Evolutionary conservation across 1,140 invertebrate genomes (phyloP).

Genomic region (Acyrthosiphon pisum): DNA sequence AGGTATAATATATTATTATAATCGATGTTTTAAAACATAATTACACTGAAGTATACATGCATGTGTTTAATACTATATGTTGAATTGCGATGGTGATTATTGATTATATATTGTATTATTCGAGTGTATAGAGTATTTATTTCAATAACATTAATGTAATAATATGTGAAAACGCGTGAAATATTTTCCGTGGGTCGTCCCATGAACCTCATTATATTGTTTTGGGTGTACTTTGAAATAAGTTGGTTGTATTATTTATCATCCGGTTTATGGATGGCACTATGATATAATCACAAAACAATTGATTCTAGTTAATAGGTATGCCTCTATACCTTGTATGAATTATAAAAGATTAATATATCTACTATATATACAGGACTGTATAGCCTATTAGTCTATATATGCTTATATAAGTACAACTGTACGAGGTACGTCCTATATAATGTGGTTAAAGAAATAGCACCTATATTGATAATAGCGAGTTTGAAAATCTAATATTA

Average conservation of each 20-base stretch:
- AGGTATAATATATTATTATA: background rate
- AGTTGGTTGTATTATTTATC: too few relatives aligned
- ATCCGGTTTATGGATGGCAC: too few relatives aligned
- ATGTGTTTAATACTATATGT: background rate
- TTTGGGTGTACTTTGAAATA: too few relatives aligned
- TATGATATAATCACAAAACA: too few relatives aligned
- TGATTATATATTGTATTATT: background rate
- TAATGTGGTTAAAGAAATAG: too few relatives aligned
- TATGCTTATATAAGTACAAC: too few relatives aligned
- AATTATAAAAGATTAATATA: too few relatives aligned
- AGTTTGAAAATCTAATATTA: background rate
- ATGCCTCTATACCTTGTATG: too few relatives aligned
- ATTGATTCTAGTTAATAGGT: too few relatives aligned
- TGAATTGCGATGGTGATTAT: background rate
- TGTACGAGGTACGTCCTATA: too few relatives aligned
- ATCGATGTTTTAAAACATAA: constrained; percentile 1
- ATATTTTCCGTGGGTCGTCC: background rate
- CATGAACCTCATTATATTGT: background rate
- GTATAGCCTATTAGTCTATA: too few relatives aligned
- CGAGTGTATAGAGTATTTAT: background rate
- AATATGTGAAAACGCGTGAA: background rate
- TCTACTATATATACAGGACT: too few relatives aligned
- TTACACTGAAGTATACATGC: background rate
- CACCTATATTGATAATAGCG: background rate
- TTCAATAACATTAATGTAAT: background rate